These are phyloP conservation scores for Danio aesculapii DNA, from an alignment of 2,797 vertebrate species.

Conservation along the genomic window DNA sequence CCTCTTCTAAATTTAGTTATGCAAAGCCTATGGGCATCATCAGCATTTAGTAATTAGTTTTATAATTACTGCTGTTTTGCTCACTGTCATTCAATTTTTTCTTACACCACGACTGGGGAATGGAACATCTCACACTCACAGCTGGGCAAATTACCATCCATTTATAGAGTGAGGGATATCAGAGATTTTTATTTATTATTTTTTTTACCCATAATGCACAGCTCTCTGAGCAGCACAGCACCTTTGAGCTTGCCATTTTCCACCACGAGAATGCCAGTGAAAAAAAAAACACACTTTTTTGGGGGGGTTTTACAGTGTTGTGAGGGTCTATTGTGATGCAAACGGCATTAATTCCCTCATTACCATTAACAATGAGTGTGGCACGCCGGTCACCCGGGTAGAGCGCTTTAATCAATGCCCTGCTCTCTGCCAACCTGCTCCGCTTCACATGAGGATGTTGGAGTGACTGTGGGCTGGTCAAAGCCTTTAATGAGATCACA, in stretches of 20 bases:
- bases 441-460: constrained; percentile 42
- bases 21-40: constrained; percentile 99
- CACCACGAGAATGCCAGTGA: constrained; percentile 40
- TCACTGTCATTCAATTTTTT: constrained; percentile 95
- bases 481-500: constrained; percentile 59
- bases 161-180: constrained; percentile 87
- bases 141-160: constrained; percentile 94
- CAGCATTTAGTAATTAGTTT: constrained; percentile 99
- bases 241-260: constrained; percentile 56
- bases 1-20: constrained; percentile 99
- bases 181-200: constrained; percentile 12
- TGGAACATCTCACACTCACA: constrained; percentile 96
- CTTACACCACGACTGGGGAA: constrained; percentile 93
- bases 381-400: constrained; percentile 60
- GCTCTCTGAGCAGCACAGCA: constrained; percentile 29
- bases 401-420: constrained; percentile 65
- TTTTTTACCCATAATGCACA: constrained; percentile 50
- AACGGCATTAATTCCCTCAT: constrained; percentile 68
- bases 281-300: background rate
- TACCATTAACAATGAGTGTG: constrained; percentile 66
- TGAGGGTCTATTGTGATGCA: constrained; percentile 66
- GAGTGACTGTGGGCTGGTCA: constrained; percentile 51
- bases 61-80: constrained; percentile 98
- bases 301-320: constrained; percentile 43
- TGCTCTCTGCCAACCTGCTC: constrained; percentile 57